Evolutionary conservation across 2,888 invertebrate genomes (phyloP).

Genomic region (Phaonia tiefii): DNA sequence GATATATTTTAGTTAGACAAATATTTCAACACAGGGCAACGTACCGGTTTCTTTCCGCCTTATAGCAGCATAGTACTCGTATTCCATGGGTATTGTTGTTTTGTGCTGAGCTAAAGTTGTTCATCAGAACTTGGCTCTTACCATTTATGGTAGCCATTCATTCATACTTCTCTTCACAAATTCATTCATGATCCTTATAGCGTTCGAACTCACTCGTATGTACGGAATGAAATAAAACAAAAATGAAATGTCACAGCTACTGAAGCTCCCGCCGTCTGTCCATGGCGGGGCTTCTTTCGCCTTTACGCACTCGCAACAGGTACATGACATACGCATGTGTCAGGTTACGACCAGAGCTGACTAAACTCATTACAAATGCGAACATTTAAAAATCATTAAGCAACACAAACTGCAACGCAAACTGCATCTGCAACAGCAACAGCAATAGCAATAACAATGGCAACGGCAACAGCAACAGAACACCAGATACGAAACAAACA

Average conservation of each 20-base stretch:
- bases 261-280: conserved; percentile 49
- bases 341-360: conserved; percentile 65
- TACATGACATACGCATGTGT: conserved; percentile 70
- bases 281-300: conserved; percentile 7
- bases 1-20: conserved; percentile 11
- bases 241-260: conserved; percentile 66
- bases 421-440: neutral
- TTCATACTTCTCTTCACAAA: conserved; percentile 56
- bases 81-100: neutral
- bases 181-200: conserved; percentile 60
- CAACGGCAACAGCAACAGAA: neutral
- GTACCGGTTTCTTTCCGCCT: conserved; percentile 49
- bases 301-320: conserved; percentile 56
- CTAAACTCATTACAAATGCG: conserved; percentile 74
- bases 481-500: conserved; percentile 18
- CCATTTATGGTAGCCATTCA: conserved; percentile 64
- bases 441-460: neutral
- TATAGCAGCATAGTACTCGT: neutral
- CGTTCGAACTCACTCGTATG: conserved; percentile 35
- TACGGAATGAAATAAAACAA: conserved; percentile 23
- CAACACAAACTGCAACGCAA: conserved; percentile 55
- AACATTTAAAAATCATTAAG: conserved; percentile 77
- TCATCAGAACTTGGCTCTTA: conserved; percentile 18
- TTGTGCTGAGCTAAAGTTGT: neutral
- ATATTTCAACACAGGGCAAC: conserved; percentile 31